Conservation (phyloP, 2,113 vertebrate species). For the Pangasianodon hypophthalmus region DNA sequence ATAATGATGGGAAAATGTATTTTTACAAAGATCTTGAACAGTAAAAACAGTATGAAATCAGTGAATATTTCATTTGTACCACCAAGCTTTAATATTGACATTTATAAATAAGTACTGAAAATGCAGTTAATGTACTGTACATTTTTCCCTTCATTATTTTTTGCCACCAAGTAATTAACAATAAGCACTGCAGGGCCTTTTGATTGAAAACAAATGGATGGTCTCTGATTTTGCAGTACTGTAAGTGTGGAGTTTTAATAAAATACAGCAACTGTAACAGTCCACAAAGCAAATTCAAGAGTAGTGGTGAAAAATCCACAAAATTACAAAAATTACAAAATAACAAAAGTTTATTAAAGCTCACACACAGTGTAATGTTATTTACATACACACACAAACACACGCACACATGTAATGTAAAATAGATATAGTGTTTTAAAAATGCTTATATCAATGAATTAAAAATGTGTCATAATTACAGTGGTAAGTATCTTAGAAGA, state of each 20-base stretch:
- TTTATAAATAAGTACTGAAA: neutral
- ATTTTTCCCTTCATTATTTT: neutral
- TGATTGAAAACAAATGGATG: neutral
- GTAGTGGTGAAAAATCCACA: neutral
- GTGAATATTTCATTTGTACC: neutral
- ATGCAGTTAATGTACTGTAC: neutral
- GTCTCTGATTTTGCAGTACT: neutral
- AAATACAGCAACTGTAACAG: neutral
- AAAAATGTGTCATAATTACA: neutral
- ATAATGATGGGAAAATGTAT: neutral
- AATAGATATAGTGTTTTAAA: neutral
- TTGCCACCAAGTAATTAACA: neutral
- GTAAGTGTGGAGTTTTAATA: neutral
- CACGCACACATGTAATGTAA: neutral
- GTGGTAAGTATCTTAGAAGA: neutral
- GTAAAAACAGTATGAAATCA: neutral
- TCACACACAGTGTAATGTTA: neutral
- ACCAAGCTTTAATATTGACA: neutral
- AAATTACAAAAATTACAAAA: neutral
- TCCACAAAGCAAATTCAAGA: neutral
- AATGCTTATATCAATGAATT: neutral
- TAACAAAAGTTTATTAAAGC: neutral
- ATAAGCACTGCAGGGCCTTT: neutral
- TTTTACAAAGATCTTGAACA: neutral
- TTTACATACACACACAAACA: neutral